Percentiles rank a stretch among this genome's conserved stretches.
These are phyloP conservation scores for Hemibagrus guttatus DNA, from an alignment of 2,797 vertebrate species.

Conservation along the genomic window DNA sequence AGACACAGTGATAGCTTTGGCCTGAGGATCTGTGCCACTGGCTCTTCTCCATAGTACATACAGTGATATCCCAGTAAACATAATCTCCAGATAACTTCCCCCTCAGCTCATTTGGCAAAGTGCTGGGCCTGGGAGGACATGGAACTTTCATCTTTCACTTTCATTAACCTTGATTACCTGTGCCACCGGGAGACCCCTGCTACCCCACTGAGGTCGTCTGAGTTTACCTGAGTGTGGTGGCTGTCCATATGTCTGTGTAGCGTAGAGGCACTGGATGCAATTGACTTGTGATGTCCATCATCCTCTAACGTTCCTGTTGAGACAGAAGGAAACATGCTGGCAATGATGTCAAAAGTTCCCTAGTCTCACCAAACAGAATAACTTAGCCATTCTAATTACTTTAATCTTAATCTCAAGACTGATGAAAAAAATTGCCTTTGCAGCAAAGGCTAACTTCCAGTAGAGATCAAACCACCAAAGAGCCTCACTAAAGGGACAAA, in stretches of 20 bases:
- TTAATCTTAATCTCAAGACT: neutral
- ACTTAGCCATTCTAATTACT: neutral
- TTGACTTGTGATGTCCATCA: slow-evolving; percentile 81
- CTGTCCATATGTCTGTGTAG: slow-evolving; percentile 87
- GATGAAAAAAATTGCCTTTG: neutral
- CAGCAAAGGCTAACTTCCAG: neutral
- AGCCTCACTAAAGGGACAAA: neutral
- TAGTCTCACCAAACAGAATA: neutral
- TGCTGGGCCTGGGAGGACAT: slow-evolving; percentile 45
- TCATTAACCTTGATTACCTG: slow-evolving; percentile 58
- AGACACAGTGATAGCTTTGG: slow-evolving; percentile 33
- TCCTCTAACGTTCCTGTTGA: slow-evolving; percentile 83
- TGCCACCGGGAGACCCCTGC: slow-evolving; percentile 43
- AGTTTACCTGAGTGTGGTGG: slow-evolving; percentile 88
- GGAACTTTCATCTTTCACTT: slow-evolving; percentile 46
- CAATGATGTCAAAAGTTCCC: neutral
- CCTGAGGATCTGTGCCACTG: slow-evolving; percentile 8
- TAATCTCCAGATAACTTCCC: slow-evolving; percentile 53
- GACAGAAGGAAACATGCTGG: slow-evolving; percentile 38
- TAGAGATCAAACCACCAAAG: neutral
- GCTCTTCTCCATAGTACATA: slow-evolving; percentile 21
- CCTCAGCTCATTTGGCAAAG: slow-evolving; percentile 56
- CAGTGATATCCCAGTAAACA: slow-evolving; percentile 44
- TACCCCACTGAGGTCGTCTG: slow-evolving; percentile 13
- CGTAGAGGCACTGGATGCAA: slow-evolving; percentile 72